Conservation (phyloP, 2,113 vertebrate species). For the Lichenostomus cassidix region DNA sequence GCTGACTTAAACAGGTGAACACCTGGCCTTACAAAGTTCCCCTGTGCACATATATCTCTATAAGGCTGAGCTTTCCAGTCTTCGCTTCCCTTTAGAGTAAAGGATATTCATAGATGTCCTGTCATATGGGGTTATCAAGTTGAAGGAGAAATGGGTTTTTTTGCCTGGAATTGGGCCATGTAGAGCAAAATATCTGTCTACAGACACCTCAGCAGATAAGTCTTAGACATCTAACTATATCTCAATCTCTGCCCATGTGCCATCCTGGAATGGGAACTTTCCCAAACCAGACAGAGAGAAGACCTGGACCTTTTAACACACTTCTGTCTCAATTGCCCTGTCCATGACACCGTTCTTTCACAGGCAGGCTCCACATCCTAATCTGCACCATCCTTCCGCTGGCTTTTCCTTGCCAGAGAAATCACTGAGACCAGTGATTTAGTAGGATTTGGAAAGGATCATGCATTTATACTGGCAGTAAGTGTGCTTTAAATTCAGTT, state of each 20-base stretch:
- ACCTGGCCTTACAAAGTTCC: not conserved
- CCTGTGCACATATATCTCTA: not conserved
- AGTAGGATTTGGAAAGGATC: constrained; percentile 44
- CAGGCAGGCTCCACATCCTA: not conserved
- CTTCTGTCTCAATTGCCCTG: not conserved
- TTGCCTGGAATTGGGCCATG: not conserved
- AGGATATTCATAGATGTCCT: not conserved
- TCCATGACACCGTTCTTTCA: not conserved
- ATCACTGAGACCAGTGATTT: constrained; percentile 1
- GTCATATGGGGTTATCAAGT: not conserved
- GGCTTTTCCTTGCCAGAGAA: not conserved
- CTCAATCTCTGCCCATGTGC: not conserved
- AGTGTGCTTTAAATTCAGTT: constrained; percentile 30
- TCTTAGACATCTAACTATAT: not conserved
- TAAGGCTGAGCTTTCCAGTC: not conserved
- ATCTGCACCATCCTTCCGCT: not conserved
- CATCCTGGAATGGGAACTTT: not conserved
- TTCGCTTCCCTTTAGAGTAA: not conserved
- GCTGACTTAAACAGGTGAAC: not conserved
- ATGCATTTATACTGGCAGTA: not conserved
- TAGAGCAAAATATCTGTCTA: not conserved
- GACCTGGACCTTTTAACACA: not conserved
- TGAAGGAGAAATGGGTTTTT: not conserved
- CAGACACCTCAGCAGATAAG: not conserved
- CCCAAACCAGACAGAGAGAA: not conserved